A percentile compares a stretch with the other conserved stretches of the same genome.
Evolutionary conservation across 2,797 vertebrate genomes (phyloP).

Genomic region (Enteromius radiatus): DNA sequence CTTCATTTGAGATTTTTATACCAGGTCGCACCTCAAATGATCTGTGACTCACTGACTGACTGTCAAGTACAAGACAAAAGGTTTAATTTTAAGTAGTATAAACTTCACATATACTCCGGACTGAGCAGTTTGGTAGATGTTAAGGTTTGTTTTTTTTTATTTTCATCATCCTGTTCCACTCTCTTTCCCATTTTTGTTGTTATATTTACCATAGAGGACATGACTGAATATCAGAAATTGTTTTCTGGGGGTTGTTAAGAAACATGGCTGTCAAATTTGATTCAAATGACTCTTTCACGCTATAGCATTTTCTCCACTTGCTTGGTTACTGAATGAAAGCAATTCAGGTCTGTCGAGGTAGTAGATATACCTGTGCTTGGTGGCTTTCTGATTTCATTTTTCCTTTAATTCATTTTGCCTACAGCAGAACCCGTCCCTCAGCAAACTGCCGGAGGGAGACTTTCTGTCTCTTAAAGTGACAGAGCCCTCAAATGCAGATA

Average conservation of each 20-base stretch:
- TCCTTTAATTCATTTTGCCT: constrained; percentile 33
- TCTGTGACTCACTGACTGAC: background rate
- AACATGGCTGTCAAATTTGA: constrained; percentile 12
- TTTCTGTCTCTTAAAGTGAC: constrained; percentile 32
- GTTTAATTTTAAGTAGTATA: background rate
- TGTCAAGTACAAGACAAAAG: constrained; percentile 3
- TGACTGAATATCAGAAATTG: constrained; percentile 7
- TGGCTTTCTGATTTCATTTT: constrained; percentile 25
- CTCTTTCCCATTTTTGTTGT: constrained; percentile 3
- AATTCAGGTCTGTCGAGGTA: constrained; percentile 4
- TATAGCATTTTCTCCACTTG: constrained; percentile 13
- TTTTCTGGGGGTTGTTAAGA: background rate
- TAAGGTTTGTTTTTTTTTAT: background rate
- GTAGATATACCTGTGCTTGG: constrained; percentile 28
- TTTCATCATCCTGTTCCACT: background rate
- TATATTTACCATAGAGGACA: background rate
- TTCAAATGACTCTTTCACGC: background rate
- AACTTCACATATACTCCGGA: background rate
- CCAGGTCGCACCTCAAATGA: background rate
- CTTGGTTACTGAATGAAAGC: constrained; percentile 31
- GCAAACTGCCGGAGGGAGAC: constrained; percentile 15
- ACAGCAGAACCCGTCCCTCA: constrained; percentile 14
- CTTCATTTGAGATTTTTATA: constrained; percentile 3
- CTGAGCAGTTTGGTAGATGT: background rate
- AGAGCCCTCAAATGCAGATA: background rate